Conservation (phyloP, 2,113 vertebrate species). For the Cephalopterus ornatus region DNA sequence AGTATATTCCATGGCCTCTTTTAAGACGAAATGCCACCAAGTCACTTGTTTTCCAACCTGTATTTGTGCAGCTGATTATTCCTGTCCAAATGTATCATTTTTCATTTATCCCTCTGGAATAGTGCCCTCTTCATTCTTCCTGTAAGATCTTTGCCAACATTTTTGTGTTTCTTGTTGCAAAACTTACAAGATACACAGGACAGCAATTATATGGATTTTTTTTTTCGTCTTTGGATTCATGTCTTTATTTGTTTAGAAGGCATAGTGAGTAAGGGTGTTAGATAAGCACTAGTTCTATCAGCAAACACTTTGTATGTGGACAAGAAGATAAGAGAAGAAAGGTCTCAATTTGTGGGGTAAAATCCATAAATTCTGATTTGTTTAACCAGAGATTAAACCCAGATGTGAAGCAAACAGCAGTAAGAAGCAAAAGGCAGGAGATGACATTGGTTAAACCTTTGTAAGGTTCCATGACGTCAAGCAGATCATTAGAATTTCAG, state of each 20-base stretch:
- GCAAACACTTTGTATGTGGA: not conserved
- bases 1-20: not conserved
- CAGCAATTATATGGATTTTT: not conserved
- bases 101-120: not conserved
- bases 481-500: conserved; percentile 4
- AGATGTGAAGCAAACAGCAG: not conserved
- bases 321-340: conserved; percentile 1
- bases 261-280: not conserved
- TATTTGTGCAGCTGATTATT: not conserved
- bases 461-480: conserved; percentile 39
- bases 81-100: not conserved
- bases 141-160: not conserved
- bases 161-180: not conserved
- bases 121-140: not conserved
- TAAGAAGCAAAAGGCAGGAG: not conserved
- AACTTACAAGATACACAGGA: not conserved
- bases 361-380: conserved; percentile 1
- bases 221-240: not conserved
- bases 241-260: not conserved
- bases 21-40: not conserved
- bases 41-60: not conserved
- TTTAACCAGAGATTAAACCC: conserved; percentile 35
- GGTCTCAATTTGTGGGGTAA: not conserved
- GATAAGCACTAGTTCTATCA: not conserved
- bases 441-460: not conserved